Base-by-base conservation (phyloP, 37 sponge, comb jelly and placozoan species). In the Cladorhizidae sp. region DNA sequence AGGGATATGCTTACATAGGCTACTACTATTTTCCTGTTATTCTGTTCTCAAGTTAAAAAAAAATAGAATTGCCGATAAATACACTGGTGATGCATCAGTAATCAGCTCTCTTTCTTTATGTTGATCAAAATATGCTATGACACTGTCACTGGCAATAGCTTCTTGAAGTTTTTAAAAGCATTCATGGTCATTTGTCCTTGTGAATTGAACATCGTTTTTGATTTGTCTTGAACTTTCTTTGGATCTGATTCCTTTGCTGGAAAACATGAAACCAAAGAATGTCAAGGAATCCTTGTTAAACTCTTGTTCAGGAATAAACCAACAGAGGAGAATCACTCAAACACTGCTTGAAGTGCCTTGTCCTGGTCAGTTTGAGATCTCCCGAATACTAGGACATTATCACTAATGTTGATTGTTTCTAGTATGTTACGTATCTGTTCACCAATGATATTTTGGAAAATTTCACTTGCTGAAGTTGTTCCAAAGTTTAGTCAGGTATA, bases 401-500 rank as follows among this genome's bases (percentile, higher is more conserved):
- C n/a, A n/a, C n/a, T n/a, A n/a, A n/a, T n/a, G n/a, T n/a, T n/a
- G n/a, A n/a, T n/a, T n/a, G n/a, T n/a, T n/a, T n/a, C n/a, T n/a
- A n/a, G n/a, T n/a, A n/a, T n/a, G n/a, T n/a, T n/a, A n/a, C n/a
- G n/a, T n/a, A n/a, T n/a, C n/a, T n/a, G n/a, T n/a, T n/a, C n/a
- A n/a, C n/a, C n/a, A n/a, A n/a, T n/a, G n/a, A n/a, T n/a, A n/a
- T n/a, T n/a, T n/a, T n/a, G n/a, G n/a, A n/a, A n/a, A n/a, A n/a
- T n/a, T n/a, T n/a, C n/a, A n/a, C n/a, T n/a, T n/a, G n/a, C n/a
- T n/a, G n/a, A n/a, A n/a, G n/a, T n/a, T n/a, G 84, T 83, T 15
- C 84, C 84, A 74, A 84, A 84, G 50, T 84, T 84, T 26, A 84
- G 62, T 40, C 85, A n/a, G 40, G 62, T 68, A 32, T 84, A 84